Percentiles rank a stretch among this genome's conserved stretches.
These are phyloP conservation scores for Erebia ligea DNA, from an alignment of 2,888 invertebrate genomes.

Conservation along the genomic window DNA sequence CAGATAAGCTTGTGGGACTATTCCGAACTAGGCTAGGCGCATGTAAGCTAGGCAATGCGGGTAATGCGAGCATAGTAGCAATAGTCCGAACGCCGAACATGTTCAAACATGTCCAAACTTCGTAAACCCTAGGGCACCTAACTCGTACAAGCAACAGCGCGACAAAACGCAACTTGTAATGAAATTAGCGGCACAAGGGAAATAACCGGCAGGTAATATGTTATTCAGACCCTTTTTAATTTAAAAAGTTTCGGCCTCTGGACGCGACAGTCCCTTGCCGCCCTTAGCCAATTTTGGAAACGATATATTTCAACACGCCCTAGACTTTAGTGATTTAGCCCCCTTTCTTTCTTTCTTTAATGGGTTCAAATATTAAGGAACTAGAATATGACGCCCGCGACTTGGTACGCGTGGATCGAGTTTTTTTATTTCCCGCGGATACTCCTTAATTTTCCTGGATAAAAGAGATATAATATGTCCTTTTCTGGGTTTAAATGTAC, in stretches of 20 bases:
- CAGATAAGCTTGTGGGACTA: no score
- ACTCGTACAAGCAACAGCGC: slow-evolving; percentile 28
- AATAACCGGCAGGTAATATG: slow-evolving; percentile 36
- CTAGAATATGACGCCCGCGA: no score
- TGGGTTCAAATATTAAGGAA: no score
- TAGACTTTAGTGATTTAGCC: neutral
- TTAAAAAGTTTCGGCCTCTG: slow-evolving; percentile 29
- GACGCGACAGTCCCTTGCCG: slow-evolving; percentile 22
- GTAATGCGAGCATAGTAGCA: no score
- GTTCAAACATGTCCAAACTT: slow-evolving; percentile 17
- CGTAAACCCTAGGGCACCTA: slow-evolving; percentile 11
- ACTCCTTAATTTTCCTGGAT: no score
- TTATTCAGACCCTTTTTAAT: slow-evolving; percentile 39
- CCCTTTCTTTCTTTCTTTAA: neutral
- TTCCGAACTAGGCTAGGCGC: no score
- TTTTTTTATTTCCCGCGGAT: no score
- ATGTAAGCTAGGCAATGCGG: neutral
- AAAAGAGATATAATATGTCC: no score
- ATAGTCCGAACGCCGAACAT: no score
- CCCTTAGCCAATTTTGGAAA: slow-evolving; percentile 21
- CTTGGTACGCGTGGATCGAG: no score
- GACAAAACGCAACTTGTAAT: slow-evolving; percentile 42
- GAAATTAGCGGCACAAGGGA: slow-evolving; percentile 40
- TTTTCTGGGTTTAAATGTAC: no score
- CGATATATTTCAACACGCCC: slow-evolving; percentile 5